phyloP scores from a whole-genome alignment of 37 sponge, comb jelly and placozoan genomes.

The Ianthella basta region DNA sequence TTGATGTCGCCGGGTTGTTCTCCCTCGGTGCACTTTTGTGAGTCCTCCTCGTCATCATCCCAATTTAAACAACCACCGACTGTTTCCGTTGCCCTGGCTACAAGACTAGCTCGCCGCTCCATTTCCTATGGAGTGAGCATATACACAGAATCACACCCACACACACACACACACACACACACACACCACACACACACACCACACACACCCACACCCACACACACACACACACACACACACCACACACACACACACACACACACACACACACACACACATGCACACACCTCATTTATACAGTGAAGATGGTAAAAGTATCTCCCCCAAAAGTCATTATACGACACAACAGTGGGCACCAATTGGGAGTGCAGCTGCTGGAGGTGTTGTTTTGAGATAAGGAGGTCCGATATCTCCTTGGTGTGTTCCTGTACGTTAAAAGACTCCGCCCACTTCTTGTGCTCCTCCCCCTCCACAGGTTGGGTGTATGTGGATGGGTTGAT shows the following conservation, averaged over 20 bases:
- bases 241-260: conserved; percentile 13
- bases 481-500: neutral
- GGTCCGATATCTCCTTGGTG: conserved; percentile 60
- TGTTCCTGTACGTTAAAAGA: conserved; percentile 53
- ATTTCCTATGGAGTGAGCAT: conserved; percentile 46
- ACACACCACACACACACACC: neutral
- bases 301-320: conserved; percentile 63
- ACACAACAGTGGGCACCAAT: conserved; percentile 68
- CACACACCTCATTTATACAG: conserved; percentile 48
- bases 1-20: neutral
- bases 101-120: conserved; percentile 53
- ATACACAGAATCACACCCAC: neutral
- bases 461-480: neutral
- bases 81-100: conserved; percentile 56
- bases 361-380: conserved; percentile 57
- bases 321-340: conserved; percentile 75
- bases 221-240: too few species aligned
- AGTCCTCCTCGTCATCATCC: conserved; percentile 65
- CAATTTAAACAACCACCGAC: conserved; percentile 44
- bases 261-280: neutral
- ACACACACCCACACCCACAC: too few species aligned
- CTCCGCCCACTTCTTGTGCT: conserved; percentile 49
- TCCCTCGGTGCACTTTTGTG: neutral
- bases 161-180: neutral
- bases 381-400: conserved; percentile 56